Base-by-base conservation (phyloP, 92 coral and sea anemone genomes). In the Phymanthus crucifer region DNA sequence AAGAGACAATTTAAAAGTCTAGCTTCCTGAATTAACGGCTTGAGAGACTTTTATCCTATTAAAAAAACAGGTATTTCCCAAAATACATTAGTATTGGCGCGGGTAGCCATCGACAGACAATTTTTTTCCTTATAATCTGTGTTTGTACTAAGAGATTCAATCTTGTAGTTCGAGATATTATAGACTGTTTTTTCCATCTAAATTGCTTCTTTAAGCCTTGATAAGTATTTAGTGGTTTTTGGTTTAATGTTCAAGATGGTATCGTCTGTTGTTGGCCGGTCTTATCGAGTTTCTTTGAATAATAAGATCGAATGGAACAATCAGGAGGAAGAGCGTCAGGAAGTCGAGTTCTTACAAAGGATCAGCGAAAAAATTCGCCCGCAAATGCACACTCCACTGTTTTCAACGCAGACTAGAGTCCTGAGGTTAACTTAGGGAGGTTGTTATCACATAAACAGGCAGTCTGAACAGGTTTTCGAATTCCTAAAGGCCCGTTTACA, bases 11-110 rank as follows among this genome's bases (percentile, higher is more conserved):
- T 27, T 6, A 6, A 27, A 24, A 12, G 32, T 19, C 27, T 18
- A 11, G 32, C 29, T 61, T 61, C 68, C 68, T 61, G 68, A 26
- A 6, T 61, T 61, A 61, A 61, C 68, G 68, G 34, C 68, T 61
- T 23, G 29, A 21, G 64, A 9, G 24, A 4, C 27, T 54, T 54
- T 54, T 3, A 54, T 54, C 64, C 64, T 19, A 54, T 54, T 21
- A 54, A 54, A 54, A 6, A 26, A 10, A 10, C 14, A 10, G 48
- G 64, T 54, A 54, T 19, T 54, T 54, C 17, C 23, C 68, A 61
- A 24, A 61, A 12, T 61, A 12, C 68, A 61, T 27, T 27, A 61
- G 16, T 24, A 10, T 26, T 17, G 29, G 36, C 11, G 29, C 33
- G 8, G 32, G 12, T 11, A 27, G 68, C 19, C 26, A 54, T 54